Evolutionary conservation across 2,888 invertebrate species (phyloP), one percentile per base, ranked within the genome.

Genomic region (Parnassius smintheus): DNA sequence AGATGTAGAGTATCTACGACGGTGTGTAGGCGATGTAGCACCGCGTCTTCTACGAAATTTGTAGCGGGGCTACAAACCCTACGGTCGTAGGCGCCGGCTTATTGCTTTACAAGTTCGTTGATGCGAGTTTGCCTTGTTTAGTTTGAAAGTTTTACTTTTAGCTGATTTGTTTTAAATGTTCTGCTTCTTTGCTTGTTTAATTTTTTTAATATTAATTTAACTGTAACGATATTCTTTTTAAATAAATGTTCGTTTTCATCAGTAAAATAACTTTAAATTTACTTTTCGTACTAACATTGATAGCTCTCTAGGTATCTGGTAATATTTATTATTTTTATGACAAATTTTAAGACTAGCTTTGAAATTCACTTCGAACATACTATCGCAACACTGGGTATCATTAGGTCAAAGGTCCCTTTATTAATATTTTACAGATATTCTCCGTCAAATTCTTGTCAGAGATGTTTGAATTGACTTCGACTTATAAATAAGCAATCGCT

Each of bases 11-110:
- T 25, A 25, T 25, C 25, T 25, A 25, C 25, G 25, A 7, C 25
- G 46, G n/a, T 12, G n/a, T 46, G 46, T 12, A 46, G n/a, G 11
- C n/a, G 46, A 46, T 12, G 46, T 46, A 46, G 44, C 22, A 22
- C 12, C 11, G 55, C 46, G 35, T 58, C 59, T 54, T 52, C 65
- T 59, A 58, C 65, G 65, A 61, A 61, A 45, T 50, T 64, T 60
- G 67, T 67, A 65, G 56, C 57, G 56, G 45, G 25, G 52, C 66
- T 68, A 68, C 67, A 64, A 9, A 53, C 46, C 49, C 4, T 53
- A 54, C 52, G 53, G 22, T 46, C 49, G 44, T 54, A 58, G 48
- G 58, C 62, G 18, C 51, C 48, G 49, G n/a, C 25, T 49, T 52
- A 54, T 49, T 57, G 57, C 53, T 58, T 44, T 52, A n/a, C 9